phyloP scores from a whole-genome alignment of 2,113 vertebrate species.

The Lampris incognitus region DNA sequence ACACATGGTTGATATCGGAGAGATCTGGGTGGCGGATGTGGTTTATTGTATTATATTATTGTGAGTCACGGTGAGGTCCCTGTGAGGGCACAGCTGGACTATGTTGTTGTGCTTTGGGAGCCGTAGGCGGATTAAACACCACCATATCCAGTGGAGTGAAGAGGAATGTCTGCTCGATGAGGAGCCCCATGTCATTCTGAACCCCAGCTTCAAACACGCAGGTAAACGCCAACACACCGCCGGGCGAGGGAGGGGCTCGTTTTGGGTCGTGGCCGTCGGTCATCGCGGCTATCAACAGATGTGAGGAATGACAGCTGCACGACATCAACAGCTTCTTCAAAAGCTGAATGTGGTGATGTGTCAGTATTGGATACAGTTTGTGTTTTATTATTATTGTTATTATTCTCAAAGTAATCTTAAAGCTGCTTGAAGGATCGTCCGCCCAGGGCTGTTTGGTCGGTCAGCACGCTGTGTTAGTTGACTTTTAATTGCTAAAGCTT shows the following conservation, averaged over 20 bases:
- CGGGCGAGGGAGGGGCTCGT: not conserved
- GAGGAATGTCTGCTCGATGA: constrained; percentile 60
- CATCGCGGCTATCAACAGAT: not conserved
- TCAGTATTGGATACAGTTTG: not conserved
- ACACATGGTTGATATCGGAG: not conserved
- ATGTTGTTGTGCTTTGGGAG: constrained; percentile 78
- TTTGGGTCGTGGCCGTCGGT: no score
- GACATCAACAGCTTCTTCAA: no score
- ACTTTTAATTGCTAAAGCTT: no score
- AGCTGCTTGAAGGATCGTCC: no score
- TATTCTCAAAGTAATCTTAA: not conserved
- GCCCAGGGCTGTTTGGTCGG: no score
- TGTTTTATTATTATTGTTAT: not conserved
- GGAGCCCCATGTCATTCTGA: constrained; percentile 57
- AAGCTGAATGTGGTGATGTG: no score
- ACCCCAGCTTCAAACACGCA: constrained; percentile 66
- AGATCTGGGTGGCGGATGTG: constrained; percentile 3
- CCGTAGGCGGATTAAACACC: constrained; percentile 54
- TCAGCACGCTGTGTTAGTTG: no score
- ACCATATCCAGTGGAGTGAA: constrained; percentile 54
- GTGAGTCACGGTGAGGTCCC: constrained; percentile 3
- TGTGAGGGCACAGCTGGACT: constrained; percentile 10
- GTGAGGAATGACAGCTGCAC: not conserved
- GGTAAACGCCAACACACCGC: constrained; percentile 63
- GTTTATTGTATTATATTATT: constrained; percentile 10